A percentile compares a stretch with the other conserved stretches of the same genome.
Evolutionary conservation across 2,113 vertebrate species (phyloP).

Genomic region (Ochotona curzoniae): DNA sequence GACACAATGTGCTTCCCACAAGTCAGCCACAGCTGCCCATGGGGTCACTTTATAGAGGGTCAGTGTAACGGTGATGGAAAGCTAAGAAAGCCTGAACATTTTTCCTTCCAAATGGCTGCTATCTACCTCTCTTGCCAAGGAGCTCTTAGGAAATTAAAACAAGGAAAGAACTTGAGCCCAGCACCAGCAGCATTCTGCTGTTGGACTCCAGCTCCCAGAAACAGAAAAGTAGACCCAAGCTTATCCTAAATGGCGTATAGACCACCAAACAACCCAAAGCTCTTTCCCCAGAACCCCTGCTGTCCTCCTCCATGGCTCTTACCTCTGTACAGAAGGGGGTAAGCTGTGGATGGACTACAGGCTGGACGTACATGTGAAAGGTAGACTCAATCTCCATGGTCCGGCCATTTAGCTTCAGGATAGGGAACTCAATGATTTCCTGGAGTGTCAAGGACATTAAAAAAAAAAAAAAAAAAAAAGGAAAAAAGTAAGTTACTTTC

Average conservation of each 20-base stretch:
- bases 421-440: slow-evolving; percentile 93
- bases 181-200: background rate
- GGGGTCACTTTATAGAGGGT: background rate
- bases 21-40: background rate
- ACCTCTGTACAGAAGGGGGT: slow-evolving; percentile 93
- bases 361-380: slow-evolving; percentile 93
- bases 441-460: slow-evolving; percentile 75
- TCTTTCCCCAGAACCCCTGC: slow-evolving; percentile 47
- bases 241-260: slow-evolving; percentile 32
- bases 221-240: background rate
- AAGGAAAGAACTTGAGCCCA: background rate
- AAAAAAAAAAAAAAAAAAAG: no score
- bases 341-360: slow-evolving; percentile 91
- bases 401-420: slow-evolving; percentile 91
- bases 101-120: slow-evolving; percentile 7
- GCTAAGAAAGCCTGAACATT: slow-evolving; percentile 30
- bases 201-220: background rate
- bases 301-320: slow-evolving; percentile 80
- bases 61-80: background rate
- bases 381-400: slow-evolving; percentile 93
- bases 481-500: slow-evolving; percentile 48
- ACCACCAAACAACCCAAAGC: slow-evolving; percentile 17
- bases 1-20: background rate
- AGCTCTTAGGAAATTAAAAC: slow-evolving; percentile 12
- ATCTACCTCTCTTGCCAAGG: background rate